Base-by-base conservation (phyloP, 2,113 vertebrate genomes). In the Carassius carassius region DNA sequence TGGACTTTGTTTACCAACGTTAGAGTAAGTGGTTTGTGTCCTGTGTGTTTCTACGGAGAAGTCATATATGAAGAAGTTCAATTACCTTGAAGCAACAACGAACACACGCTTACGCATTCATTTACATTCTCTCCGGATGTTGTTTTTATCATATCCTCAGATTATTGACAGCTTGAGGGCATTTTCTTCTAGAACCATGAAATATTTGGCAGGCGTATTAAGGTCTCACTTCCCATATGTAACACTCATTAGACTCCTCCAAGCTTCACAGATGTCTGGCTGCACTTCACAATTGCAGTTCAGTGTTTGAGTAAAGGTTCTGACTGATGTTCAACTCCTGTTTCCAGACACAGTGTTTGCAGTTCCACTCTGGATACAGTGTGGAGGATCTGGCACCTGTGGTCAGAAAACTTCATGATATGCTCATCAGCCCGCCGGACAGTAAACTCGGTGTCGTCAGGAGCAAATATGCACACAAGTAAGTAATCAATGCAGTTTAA, bases 401-500 rank as follows among this genome's bases (percentile, higher is more conserved):
- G 47, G 94, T 96, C 74, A 91, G 91, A 75, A 94, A 78, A 58
- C 90, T 99, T 49, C 94, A 97, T 83, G 74, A 81, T 41, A 91
- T 96, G 89, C 90, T 98, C 23, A 91, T 70, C 0, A 92, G 90
- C 2, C 91, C 92, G 11, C 88, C 91, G 0, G 90, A 86, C 0
- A 91, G 93, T 17, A 96, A 92, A 35, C 91, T 98, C 47, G 94
- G 86, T 17, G 92, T 96, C 0, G 91, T 99, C 79, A 89, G 89
- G 75, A 95, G 86, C 91, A 99, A 99, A 86, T 99, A 99, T 88
- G 94, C 96, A 0, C 96, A 97, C 87, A 93, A 92, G 98, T 98
- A 93, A 47, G 44, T 47, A 10, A 47, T 47, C 11, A 47, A 12
- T 47, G 44, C 44, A 93, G 96, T 44, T 63, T 11, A n/a, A 32